Evolutionary conservation across 1,140 invertebrate species (phyloP), one percentile per base, ranked within the genome.

Genomic region (Bombus waltoni): DNA sequence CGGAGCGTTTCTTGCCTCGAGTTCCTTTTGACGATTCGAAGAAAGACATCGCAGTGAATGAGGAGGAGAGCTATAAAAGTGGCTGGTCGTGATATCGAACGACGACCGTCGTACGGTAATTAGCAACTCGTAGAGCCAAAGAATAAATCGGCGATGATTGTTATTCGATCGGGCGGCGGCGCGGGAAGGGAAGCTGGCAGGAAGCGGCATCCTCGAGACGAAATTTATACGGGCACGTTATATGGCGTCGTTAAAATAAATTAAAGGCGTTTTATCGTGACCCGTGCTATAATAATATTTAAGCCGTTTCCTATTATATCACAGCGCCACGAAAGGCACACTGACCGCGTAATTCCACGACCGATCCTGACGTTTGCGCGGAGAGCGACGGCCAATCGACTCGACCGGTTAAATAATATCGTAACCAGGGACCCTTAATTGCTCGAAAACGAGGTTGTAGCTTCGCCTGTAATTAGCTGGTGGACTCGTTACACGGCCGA

Each of bases 231-330:
- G 89, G 85, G 66, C 85, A 82, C 18, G 92, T 94, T 92, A 91
- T 91, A 89, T 80, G 87, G 87, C 83, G 90, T 80, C 82, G 92
- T 93, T 92, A 91, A 93, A 93, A 93, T 93, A 92, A 93, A 93
- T 94, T 92, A 90, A 92, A 91, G 91, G 91, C 90, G 88, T 90
- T 92, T 89, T 91, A 90, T 90, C 81, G 90, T 83, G 79, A 86
- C 88, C 78, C 81, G 77, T 87, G 79, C 79, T 53, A 90, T 93
- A 92, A 93, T 93, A 93, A 93, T 92, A 93, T 91, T 88, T 90
- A 87, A 86, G 92, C 80, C 66, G 80, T 71, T 62, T 89, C 90
- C 88, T 53, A 53, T 53, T 53, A 53, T 53, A 53, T 53, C 47
- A 53, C 47, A 53, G 47, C 47, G 47, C 47, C 91, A 91, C 91